These are phyloP conservation scores for Anthophora plumipes DNA, from an alignment of 2,888 invertebrate genomes.

Conservation along the genomic window DNA sequence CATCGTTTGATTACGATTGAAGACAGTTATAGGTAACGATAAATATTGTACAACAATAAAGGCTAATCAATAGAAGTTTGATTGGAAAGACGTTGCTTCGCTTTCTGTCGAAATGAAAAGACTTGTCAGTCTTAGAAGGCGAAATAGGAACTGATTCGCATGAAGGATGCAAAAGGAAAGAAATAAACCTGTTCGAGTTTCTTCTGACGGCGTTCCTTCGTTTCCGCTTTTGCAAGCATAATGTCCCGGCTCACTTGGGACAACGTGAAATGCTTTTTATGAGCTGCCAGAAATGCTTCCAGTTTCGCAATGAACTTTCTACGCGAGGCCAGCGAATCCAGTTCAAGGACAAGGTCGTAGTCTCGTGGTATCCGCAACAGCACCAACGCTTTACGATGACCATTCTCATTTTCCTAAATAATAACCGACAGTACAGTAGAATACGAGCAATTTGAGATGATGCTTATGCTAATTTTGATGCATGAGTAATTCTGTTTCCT, in stretches of 20 bases:
- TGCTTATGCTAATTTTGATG: too few species aligned
- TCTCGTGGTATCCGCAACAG: constrained; percentile 93
- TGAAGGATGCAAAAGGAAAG: neutral
- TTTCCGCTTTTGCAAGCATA: constrained; percentile 96
- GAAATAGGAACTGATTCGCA: neutral
- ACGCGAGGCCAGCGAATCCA: constrained; percentile 92
- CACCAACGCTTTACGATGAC: constrained; percentile 91
- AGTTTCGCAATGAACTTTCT: constrained; percentile 95
- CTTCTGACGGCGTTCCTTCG: constrained; percentile 96
- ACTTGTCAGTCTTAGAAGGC: neutral
- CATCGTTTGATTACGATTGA: too few species aligned
- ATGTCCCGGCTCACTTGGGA: constrained; percentile 91
- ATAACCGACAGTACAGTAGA: constrained; percentile 30
- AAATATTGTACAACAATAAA: too few species aligned
- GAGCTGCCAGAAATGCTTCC: constrained; percentile 92
- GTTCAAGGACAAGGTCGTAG: constrained; percentile 96
- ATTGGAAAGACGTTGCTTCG: too few species aligned
- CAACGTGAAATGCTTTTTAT: constrained; percentile 91
- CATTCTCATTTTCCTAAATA: constrained; percentile 87
- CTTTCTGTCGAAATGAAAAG: neutral
- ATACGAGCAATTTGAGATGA: too few species aligned
- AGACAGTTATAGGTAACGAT: too few species aligned
- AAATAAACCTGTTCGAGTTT: constrained; percentile 89
- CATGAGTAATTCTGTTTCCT: too few species aligned
- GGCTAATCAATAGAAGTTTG: too few species aligned